Conservation (phyloP, 2,113 vertebrate genomes). For the Thermophis baileyi region DNA sequence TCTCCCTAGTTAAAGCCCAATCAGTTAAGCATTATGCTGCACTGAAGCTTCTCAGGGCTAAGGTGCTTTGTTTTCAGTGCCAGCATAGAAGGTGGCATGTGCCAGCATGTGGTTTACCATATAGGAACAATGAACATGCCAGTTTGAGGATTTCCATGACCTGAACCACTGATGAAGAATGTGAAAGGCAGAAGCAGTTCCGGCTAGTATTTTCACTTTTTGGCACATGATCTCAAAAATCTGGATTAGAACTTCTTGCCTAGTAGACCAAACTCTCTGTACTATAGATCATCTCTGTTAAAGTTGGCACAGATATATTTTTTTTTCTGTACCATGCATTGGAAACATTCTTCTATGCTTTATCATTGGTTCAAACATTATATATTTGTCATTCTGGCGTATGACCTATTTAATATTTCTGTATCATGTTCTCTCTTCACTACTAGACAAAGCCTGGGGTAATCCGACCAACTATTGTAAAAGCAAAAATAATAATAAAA, state of each 20-base stretch:
- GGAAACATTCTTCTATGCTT: not conserved
- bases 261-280: not conserved
- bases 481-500: constrained; percentile 70
- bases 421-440: not conserved
- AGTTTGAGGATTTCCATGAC: not conserved
- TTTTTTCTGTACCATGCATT: not conserved
- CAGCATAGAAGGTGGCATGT: not conserved
- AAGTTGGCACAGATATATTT: not conserved
- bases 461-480: constrained; percentile 77
- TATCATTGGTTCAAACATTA: not conserved
- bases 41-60: not conserved
- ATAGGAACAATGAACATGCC: not conserved
- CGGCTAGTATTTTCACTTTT: not conserved
- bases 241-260: not conserved
- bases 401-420: not conserved
- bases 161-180: not conserved
- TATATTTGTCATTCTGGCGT: not conserved
- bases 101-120: not conserved
- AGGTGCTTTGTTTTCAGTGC: not conserved
- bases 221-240: not conserved
- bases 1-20: not conserved
- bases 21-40: not conserved
- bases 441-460: constrained; percentile 87
- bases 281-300: not conserved
- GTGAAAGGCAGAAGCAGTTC: not conserved